Evolutionary conservation across 2,888 invertebrate species (phyloP).

Genomic region (Nomada ruficornis): DNA sequence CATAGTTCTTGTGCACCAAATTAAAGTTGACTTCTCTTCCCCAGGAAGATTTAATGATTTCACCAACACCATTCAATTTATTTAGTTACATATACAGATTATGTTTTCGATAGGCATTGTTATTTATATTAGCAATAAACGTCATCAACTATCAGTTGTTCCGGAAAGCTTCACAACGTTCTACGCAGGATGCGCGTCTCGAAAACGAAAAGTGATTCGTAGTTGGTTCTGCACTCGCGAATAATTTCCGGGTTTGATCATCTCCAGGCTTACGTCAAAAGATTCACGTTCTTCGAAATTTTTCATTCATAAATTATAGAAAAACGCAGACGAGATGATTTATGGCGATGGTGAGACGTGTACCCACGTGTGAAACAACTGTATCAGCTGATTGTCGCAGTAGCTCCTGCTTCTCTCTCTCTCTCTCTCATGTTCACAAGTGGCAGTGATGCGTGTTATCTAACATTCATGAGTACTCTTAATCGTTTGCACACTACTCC

Average conservation of each 20-base stretch:
- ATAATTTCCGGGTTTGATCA: constrained; percentile 11
- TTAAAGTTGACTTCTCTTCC: neutral
- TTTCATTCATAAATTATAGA: constrained; percentile 57
- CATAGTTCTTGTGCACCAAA: constrained; percentile 42
- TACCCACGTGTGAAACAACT: constrained; percentile 16
- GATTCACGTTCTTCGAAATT: neutral
- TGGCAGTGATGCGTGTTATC: constrained; percentile 13
- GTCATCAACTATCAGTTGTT: constrained; percentile 18
- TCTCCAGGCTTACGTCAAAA: neutral
- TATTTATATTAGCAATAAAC: neutral
- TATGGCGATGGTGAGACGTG: neutral
- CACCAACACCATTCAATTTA: constrained; percentile 12
- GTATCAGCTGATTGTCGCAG: constrained; percentile 49
- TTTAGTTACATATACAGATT: neutral
- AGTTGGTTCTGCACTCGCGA: constrained; percentile 46
- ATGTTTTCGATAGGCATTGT: neutral
- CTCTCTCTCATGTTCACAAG: neutral
- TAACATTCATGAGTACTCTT: neutral
- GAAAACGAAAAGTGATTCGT: constrained; percentile 53
- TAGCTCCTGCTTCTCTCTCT: neutral
- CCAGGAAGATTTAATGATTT: neutral
- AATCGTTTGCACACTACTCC: neutral
- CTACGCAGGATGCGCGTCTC: constrained; percentile 12
- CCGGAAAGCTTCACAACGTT: neutral
- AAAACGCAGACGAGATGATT: neutral